These are phyloP conservation scores for Prionailurus bengalensis DNA, from an alignment of 2,113 vertebrate species.

Conservation along the genomic window DNA sequence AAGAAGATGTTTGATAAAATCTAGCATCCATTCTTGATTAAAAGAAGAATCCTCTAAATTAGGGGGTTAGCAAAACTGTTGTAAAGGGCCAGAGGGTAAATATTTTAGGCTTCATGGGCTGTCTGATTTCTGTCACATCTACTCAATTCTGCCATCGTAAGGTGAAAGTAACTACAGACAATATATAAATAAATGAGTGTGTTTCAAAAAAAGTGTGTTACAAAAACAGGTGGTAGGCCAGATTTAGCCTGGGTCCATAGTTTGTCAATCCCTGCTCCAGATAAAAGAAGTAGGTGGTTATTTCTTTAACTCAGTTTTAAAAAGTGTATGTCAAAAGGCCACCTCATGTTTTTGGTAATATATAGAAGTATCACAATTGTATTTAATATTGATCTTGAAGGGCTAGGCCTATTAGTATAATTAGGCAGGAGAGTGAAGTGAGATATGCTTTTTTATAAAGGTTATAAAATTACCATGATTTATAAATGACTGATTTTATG, in stretches of 20 bases:
- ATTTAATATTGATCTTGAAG: not conserved
- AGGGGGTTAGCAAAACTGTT: not conserved
- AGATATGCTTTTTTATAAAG: not conserved
- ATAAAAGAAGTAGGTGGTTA: not conserved
- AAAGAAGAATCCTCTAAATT: not conserved
- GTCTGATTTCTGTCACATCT: not conserved
- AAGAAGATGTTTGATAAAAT: not conserved
- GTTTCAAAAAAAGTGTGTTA: not conserved
- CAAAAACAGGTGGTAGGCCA: not conserved
- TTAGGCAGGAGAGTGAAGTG: not conserved
- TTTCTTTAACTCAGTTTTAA: not conserved
- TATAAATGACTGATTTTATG: not conserved
- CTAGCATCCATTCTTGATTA: not conserved
- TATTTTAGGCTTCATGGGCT: slow-evolving; percentile 23
- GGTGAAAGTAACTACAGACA: not conserved
- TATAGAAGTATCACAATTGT: not conserved
- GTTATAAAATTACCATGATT: not conserved
- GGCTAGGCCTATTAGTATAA: not conserved
- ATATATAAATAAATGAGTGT: not conserved
- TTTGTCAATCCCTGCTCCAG: not conserved
- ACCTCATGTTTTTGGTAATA: not conserved
- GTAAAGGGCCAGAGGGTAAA: not conserved
- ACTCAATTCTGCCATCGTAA: not conserved
- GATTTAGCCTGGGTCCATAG: not conserved
- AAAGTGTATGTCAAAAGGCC: not conserved